Conservation (phyloP, 2,888 invertebrate genomes). For the Micoletzkya japonica region DNA sequence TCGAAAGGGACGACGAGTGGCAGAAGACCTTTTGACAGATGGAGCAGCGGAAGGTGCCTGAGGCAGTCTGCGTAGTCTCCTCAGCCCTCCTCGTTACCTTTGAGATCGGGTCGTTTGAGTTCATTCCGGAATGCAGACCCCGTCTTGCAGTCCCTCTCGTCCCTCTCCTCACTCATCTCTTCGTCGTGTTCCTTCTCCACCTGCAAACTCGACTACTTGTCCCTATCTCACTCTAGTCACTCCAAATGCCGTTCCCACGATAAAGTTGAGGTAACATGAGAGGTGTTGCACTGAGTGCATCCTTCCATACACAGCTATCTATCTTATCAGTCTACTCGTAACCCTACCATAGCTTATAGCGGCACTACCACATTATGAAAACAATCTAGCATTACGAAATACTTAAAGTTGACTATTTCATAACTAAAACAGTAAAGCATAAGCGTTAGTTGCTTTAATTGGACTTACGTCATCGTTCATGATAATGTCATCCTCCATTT, state of each 20-base stretch:
- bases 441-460: too few relatives aligned
- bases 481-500: neutral
- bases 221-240: neutral
- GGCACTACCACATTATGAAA: too few relatives aligned
- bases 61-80: neutral
- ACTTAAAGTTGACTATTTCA: too few relatives aligned
- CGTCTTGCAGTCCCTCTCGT: constrained; percentile 9
- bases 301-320: too few relatives aligned
- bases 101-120: constrained; percentile 7
- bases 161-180: constrained; percentile 11
- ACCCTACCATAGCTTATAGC: too few relatives aligned
- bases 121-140: neutral
- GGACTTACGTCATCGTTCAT: too few relatives aligned
- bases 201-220: neutral
- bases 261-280: too few relatives aligned
- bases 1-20: constrained; percentile 55
- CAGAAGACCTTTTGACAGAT: constrained; percentile 58
- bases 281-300: too few relatives aligned
- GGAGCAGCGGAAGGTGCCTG: constrained; percentile 55
- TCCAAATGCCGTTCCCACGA: neutral
- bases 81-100: neutral
- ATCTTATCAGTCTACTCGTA: too few relatives aligned
- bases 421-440: too few relatives aligned
- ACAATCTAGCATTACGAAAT: too few relatives aligned
- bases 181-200: constrained; percentile 3